Evolutionary conservation across 1,140 invertebrate species (phyloP).

Genomic region (Papilio polyxenes): DNA sequence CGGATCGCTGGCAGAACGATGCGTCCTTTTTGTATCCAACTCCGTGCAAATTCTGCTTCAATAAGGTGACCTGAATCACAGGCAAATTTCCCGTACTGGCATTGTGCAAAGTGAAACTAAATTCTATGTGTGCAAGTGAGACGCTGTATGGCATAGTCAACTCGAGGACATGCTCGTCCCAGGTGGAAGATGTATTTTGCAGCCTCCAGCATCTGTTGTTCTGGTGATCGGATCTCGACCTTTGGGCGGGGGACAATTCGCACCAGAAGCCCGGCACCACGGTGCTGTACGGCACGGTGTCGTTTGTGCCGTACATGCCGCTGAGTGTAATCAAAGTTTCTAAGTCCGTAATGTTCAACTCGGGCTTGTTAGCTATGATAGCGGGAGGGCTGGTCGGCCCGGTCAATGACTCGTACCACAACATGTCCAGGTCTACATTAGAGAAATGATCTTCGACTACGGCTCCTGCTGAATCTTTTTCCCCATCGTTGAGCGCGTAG

Average conservation of each 20-base stretch:
- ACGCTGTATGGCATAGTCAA: constrained; percentile 89
- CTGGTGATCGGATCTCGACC: constrained; percentile 90
- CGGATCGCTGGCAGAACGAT: constrained; percentile 74
- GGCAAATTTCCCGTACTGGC: constrained; percentile 82
- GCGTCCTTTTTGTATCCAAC: constrained; percentile 83
- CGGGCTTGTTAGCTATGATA: constrained; percentile 73
- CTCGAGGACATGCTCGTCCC: constrained; percentile 96
- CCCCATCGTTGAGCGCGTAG: constrained; percentile 87
- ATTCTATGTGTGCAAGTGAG: constrained; percentile 91
- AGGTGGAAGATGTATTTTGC: constrained; percentile 92
- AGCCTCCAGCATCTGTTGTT: constrained; percentile 93
- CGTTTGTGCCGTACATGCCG: constrained; percentile 79
- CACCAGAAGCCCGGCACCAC: constrained; percentile 96
- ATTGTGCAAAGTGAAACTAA: constrained; percentile 90
- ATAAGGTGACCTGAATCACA: constrained; percentile 89
- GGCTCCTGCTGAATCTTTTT: constrained; percentile 86
- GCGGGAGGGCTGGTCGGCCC: constrained; percentile 76
- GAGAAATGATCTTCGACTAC: constrained; percentile 83
- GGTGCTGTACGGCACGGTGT: constrained; percentile 86
- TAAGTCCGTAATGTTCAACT: constrained; percentile 68
- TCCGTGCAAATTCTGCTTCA: constrained; percentile 90
- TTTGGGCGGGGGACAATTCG: constrained; percentile 93
- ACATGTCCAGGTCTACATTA: constrained; percentile 73
- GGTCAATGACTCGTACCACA: constrained; percentile 71
- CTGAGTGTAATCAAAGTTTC: constrained; percentile 69